phyloP scores from a whole-genome alignment of 2,797 vertebrate species.

The Hemitrygon akajei region DNA sequence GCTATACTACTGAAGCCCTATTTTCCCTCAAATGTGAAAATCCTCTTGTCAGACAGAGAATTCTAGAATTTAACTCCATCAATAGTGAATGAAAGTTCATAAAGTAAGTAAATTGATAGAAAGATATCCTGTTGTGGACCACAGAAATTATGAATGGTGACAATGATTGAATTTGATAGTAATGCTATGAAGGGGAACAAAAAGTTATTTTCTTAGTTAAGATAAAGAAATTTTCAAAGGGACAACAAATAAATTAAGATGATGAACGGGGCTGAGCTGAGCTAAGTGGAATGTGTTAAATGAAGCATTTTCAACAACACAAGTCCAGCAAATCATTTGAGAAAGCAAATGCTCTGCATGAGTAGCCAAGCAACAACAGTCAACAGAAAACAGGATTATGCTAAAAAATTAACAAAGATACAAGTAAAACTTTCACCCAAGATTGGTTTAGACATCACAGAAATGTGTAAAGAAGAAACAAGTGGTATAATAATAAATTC shows the following conservation, averaged over 20 bases:
- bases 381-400: neutral
- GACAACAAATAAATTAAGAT: neutral
- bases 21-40: neutral
- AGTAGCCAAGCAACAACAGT: neutral
- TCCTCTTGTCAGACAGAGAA: neutral
- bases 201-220: neutral
- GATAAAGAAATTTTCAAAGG: neutral
- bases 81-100: neutral
- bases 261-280: neutral
- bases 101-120: neutral
- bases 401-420: neutral
- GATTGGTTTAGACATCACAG: neutral
- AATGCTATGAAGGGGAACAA: neutral
- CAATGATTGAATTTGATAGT: neutral
- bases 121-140: neutral
- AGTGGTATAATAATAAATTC: neutral
- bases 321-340: neutral
- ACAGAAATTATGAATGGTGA: neutral
- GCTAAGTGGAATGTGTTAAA: neutral
- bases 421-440: neutral
- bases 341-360: neutral
- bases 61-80: neutral
- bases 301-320: neutral
- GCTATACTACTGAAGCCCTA: neutral
- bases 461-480: neutral